These are phyloP conservation scores for Chaetodon trifasciatus DNA, from an alignment of 2,797 vertebrate species.

Conservation along the genomic window DNA sequence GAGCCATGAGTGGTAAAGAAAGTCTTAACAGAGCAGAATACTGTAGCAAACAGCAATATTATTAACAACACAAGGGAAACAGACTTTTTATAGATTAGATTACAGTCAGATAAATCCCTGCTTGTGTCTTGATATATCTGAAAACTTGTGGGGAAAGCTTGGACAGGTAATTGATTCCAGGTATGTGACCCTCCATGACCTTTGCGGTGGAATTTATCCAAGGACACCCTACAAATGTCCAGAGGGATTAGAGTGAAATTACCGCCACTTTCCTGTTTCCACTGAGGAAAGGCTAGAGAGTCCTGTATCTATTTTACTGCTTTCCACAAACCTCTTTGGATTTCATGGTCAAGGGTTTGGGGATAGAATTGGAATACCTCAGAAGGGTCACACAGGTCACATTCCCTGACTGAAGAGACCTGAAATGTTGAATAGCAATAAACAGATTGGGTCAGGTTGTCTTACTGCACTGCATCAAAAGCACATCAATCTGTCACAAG, in stretches of 20 bases:
- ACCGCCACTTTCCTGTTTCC: slow-evolving; percentile 54
- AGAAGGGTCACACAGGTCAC: slow-evolving; percentile 20
- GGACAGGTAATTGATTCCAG: slow-evolving; percentile 58
- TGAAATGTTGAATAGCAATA: slow-evolving; percentile 24
- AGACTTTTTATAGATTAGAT: not conserved
- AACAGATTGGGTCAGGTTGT: slow-evolving; percentile 27
- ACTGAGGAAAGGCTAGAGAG: slow-evolving; percentile 13
- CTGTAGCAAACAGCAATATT: not conserved
- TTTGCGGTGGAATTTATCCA: slow-evolving; percentile 38
- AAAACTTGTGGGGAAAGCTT: slow-evolving; percentile 2
- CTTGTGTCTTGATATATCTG: not conserved
- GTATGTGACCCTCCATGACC: slow-evolving; percentile 48
- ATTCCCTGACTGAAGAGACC: not conserved
- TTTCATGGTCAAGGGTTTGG: slow-evolving; percentile 41
- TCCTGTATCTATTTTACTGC: slow-evolving; percentile 40
- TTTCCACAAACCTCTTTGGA: slow-evolving; percentile 23
- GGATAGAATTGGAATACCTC: slow-evolving; percentile 21
- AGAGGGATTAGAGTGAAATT: slow-evolving; percentile 57
- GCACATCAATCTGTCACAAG: slow-evolving; percentile 24
- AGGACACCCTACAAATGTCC: slow-evolving; percentile 66
- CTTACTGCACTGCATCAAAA: slow-evolving; percentile 1
- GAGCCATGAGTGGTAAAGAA: slow-evolving; percentile 28
- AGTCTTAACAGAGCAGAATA: slow-evolving; percentile 11
- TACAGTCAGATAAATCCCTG: not conserved
- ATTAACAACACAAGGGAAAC: slow-evolving; percentile 1